phyloP scores from a whole-genome alignment of 2,113 vertebrate genomes.

The Megaceryle maxima region DNA sequence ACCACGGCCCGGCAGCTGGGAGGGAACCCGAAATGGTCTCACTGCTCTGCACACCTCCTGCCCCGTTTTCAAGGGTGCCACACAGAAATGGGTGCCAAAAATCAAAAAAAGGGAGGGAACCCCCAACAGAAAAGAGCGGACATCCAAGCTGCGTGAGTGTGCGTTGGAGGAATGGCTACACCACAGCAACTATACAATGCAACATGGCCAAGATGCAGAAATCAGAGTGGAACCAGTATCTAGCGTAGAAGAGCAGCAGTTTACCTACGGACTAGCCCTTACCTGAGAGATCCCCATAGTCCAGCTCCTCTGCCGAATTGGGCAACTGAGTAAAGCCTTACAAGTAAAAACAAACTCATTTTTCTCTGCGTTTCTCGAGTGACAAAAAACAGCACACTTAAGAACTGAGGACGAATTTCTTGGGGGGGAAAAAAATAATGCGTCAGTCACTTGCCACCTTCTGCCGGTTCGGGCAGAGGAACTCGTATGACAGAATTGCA shows the following conservation, averaged over 20 bases:
- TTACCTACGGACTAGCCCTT: constrained; percentile 80
- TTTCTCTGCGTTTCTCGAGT: constrained; percentile 77
- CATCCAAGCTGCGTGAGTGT: not conserved
- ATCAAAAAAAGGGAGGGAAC: not conserved
- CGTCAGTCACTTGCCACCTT: constrained; percentile 60
- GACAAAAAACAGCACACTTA: constrained; percentile 81
- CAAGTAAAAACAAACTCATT: constrained; percentile 83
- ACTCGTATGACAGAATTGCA: constrained; percentile 39
- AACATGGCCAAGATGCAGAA: constrained; percentile 42
- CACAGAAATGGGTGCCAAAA: not conserved
- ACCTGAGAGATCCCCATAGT: constrained; percentile 84
- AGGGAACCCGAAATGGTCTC: not conserved
- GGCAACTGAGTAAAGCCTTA: constrained; percentile 86
- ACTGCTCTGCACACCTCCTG: not conserved
- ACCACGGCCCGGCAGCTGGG: not conserved
- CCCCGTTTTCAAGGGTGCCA: not conserved
- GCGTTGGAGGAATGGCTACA: not conserved
- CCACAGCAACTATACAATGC: constrained; percentile 16
- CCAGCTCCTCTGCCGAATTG: constrained; percentile 84
- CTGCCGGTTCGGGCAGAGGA: constrained; percentile 41
- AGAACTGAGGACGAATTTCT: constrained; percentile 70
- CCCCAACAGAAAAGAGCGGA: not conserved
- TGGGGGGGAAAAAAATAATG: not conserved
- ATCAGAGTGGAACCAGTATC: constrained; percentile 23
- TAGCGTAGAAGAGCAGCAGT: constrained; percentile 51